A percentile compares a stretch with the other conserved stretches of the same genome.
phyloP scores from a whole-genome alignment of 1,140 invertebrate genomes.

The Sitobion miscanthi region DNA sequence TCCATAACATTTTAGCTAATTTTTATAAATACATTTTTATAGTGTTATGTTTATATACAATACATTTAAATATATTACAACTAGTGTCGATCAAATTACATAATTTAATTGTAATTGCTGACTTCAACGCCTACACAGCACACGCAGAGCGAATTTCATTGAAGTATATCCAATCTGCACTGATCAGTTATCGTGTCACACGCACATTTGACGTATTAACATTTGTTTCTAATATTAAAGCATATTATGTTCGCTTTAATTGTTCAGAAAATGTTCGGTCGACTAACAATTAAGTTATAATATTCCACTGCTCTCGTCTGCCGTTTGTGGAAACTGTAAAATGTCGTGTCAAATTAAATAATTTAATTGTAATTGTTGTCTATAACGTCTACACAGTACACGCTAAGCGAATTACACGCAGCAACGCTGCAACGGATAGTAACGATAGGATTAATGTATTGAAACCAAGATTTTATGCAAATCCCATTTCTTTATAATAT shows the following conservation, averaged over 20 bases:
- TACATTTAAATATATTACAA: neutral
- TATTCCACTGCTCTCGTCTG: neutral
- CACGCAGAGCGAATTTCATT: neutral
- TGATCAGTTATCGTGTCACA: constrained; percentile 5
- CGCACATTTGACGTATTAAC: constrained; percentile 12
- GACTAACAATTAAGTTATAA: neutral
- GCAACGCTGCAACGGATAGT: neutral
- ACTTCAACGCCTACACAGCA: no score
- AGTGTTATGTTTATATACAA: neutral
- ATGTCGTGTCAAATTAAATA: constrained; percentile 1
- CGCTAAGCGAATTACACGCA: neutral
- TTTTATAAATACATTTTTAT: neutral
- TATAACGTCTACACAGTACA: neutral
- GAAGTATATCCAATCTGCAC: neutral
- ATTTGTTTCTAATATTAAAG: constrained; percentile 6
- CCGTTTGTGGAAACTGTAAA: neutral
- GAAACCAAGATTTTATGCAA: constrained; percentile 12
- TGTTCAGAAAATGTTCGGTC: neutral
- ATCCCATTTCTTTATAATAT: neutral
- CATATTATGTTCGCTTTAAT: constrained; percentile 25
- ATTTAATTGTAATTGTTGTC: neutral
- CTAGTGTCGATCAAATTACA: neutral
- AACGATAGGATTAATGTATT: neutral
- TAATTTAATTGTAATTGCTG: constrained; percentile 8
- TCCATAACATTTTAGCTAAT: neutral